Percentiles rank a stretch among this genome's conserved stretches.
These are phyloP conservation scores for Diadegma fenestrale DNA, from an alignment of 2,888 invertebrate genomes.

Conservation along the genomic window DNA sequence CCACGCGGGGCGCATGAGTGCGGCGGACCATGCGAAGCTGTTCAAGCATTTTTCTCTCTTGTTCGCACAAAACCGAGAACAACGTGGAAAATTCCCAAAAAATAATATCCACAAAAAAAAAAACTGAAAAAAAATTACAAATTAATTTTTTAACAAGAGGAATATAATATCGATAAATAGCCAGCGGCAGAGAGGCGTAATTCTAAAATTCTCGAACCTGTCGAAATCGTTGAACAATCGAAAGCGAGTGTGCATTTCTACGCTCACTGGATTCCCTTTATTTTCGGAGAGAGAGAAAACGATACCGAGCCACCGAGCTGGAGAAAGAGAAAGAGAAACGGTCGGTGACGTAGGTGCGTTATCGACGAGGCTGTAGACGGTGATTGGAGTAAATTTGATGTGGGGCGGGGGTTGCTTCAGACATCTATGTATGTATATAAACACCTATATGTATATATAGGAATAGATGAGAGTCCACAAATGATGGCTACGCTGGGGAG, in stretches of 20 bases:
- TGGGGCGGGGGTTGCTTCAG: constrained; percentile 44
- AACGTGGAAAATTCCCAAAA: neutral
- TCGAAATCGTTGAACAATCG: constrained; percentile 64
- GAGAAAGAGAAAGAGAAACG: constrained; percentile 19
- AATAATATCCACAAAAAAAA: neutral
- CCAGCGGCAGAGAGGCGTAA: constrained; percentile 1
- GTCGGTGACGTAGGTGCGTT: constrained; percentile 67
- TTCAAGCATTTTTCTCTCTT: neutral
- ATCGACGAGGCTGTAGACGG: constrained; percentile 72
- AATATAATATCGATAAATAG: constrained; percentile 29
- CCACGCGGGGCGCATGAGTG: constrained; percentile 37
- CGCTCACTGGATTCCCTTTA: constrained; percentile 76
- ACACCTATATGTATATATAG: constrained; percentile 5
- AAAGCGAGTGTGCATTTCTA: constrained; percentile 71
- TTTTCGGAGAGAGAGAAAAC: constrained; percentile 70
- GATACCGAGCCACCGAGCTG: neutral
- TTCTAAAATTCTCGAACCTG: constrained; percentile 54
- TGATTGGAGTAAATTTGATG: constrained; percentile 73
- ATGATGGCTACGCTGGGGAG: constrained; percentile 40
- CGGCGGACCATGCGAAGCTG: constrained; percentile 6
- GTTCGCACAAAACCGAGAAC: neutral
- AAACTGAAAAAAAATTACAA: neutral
- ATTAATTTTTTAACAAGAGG: neutral
- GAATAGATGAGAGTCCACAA: constrained; percentile 18
- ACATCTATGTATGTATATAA: constrained; percentile 7